Evolutionary conservation across 2,113 vertebrate genomes (phyloP), one percentile per base, ranked within the genome.

Genomic region (Hemibagrus wyckioides): DNA sequence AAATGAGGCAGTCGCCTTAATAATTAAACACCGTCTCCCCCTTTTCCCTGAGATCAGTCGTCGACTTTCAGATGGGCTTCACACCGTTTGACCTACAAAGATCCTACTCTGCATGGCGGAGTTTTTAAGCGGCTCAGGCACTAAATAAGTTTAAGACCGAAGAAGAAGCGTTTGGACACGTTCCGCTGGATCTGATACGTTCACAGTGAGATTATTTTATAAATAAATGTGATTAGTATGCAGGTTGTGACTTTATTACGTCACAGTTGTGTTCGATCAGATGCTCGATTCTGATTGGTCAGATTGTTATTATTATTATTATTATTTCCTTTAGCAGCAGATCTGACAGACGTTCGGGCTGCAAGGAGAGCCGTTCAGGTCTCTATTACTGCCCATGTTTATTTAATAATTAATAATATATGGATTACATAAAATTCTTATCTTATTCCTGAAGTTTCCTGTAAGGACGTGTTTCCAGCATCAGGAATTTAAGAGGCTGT

Each of bases 21-120:
- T 95, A 94, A 94, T 95, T 93, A 92, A 94, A 90, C 80, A 30
- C 88, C 88, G 71, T 90, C 91, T 89, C 89, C 85, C n/a, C 83
- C 85, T 80, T 88, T 85, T 85, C 88, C 82, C 83, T 44, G 89
- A 93, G 92, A 94, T 94, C 92, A 92, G 93, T 93, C 90, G 89
- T 84, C 69, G 88, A 89, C 90, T 90, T 92, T 93, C 87, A 90
- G 90, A 88, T 39, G 57, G 67, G 57, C 85, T 82, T 89, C 89
- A 80, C 73, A n/a, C 11, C 79, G 75, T 83, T 82, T 85, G 87
- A 88, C 87, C 87, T 90, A 84, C 84, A 90, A 54, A 81, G 89
- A 48, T 84, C 76, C 69, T 82, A 7, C 67, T 80, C 59, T 28
- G 73, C 57, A 84, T n/a, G 81, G 52, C 36, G 0, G 50, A 63